A percentile compares a stretch with the other conserved stretches of the same genome.
Evolutionary conservation across 2,113 vertebrate species (phyloP).

Genomic region (Ochotona curzoniae): DNA sequence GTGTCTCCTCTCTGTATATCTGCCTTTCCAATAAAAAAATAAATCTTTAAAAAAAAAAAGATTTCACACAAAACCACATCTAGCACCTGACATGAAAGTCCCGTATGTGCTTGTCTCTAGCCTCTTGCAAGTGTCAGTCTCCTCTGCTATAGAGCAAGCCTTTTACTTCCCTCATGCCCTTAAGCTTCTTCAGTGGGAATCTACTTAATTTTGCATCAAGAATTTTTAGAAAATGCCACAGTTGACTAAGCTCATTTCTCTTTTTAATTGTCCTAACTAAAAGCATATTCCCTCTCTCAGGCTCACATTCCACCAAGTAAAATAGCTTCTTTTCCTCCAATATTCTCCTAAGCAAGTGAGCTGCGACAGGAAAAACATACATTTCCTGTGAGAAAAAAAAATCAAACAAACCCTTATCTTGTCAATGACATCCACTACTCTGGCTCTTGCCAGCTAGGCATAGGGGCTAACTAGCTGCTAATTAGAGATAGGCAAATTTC

Average conservation of each 20-base stretch:
- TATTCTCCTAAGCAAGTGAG: conserved; percentile 14
- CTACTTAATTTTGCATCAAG: conserved; percentile 9
- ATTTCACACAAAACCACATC: background rate
- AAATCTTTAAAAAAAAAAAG: too few species aligned
- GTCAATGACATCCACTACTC: background rate
- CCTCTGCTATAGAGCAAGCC: background rate
- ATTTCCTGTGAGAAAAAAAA: conserved; percentile 22
- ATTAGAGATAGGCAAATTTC: conserved; percentile 64
- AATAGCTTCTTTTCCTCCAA: conserved; percentile 13
- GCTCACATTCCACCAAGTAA: background rate
- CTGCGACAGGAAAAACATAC: background rate
- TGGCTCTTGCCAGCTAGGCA: background rate
- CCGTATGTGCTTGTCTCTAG: background rate
- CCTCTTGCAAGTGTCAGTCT: background rate
- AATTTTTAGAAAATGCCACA: conserved; percentile 49
- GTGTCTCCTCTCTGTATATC: too few species aligned
- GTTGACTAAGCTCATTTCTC: conserved; percentile 31
- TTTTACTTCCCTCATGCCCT: background rate
- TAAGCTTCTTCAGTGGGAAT: background rate
- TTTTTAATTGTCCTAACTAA: conserved; percentile 31
- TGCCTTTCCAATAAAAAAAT: too few species aligned
- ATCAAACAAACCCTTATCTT: conserved; percentile 40
- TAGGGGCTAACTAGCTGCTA: background rate
- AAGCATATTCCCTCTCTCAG: background rate
- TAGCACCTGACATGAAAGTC: background rate